These are phyloP conservation scores for Dryomyza anilis DNA, from an alignment of 2,888 invertebrate species.

Conservation along the genomic window DNA sequence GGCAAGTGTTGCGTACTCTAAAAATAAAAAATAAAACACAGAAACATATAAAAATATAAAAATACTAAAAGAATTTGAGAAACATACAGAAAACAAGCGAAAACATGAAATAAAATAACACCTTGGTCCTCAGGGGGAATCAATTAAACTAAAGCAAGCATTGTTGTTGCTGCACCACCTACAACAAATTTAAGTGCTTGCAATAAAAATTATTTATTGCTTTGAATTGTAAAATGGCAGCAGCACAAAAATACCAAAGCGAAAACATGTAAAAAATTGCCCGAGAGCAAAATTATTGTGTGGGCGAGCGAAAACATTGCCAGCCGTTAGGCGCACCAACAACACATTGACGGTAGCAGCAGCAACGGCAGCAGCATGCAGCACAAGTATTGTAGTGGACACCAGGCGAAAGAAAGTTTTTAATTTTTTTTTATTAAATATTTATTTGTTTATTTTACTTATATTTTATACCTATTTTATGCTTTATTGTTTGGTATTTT, in stretches of 20 bases:
- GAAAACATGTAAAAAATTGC: no score
- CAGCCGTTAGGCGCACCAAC: no score
- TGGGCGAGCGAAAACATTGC: no score
- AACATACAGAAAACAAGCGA: background rate
- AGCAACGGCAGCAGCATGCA: no score
- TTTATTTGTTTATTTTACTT: no score
- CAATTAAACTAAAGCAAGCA: constrained; percentile 9
- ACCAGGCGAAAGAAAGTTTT: no score
- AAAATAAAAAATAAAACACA: background rate
- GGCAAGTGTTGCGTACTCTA: background rate
- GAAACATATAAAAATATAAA: background rate
- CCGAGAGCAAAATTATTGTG: no score
- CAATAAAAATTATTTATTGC: constrained; percentile 51
- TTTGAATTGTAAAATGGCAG: constrained; percentile 34
- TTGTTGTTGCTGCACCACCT: constrained; percentile 12
- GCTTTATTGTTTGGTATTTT: no score
- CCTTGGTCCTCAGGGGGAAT: constrained; percentile 11
- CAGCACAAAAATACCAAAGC: background rate
- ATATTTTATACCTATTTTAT: no score
- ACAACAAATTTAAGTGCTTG: constrained; percentile 42
- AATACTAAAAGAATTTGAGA: background rate
- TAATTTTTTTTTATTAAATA: no score
- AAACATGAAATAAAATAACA: background rate
- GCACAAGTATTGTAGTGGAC: no score
- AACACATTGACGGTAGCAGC: no score